Base-by-base conservation (phyloP, 2,888 invertebrate species). In the Liodrosophila aerea region DNA sequence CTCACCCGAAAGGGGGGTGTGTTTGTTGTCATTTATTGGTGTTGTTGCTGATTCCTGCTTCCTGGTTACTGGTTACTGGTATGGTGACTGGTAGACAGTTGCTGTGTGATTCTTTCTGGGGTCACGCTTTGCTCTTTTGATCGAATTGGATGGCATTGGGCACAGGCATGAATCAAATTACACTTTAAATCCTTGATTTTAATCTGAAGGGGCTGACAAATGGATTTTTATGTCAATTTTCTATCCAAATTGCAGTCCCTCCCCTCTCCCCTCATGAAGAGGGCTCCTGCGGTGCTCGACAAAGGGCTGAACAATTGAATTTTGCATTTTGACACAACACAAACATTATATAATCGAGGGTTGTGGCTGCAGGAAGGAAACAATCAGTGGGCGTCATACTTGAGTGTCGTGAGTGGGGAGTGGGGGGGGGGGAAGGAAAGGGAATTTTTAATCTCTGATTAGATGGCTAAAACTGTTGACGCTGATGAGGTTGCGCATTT, bases 111-210 rank as follows among this genome's bases (percentile, higher is more conserved):
- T 76, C 5, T 82, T 78, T 77, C 73, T 78, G 76, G 71, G 81
- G 73, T 76, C 82, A 85, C 85, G 85, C 85, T 85, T 76, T 86
- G 85, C 85, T 76, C 80, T 85, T 83, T 85, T 83, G 73, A 83
- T 80, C 61, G 73, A 60, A 53, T 51, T 30, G 30, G 39, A 12
- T 16, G 34, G 29, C 53, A 52, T 41, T 57, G 49, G 56, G 40
- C 52, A 44, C 64, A 60, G 57, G 76, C 78, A 84, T 88, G 88
- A 86, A 87, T 88, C 88, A 88, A 88, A 88, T 88, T 88, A 88
- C 88, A 86, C 76, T 88, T 88, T 86, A 88, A 88, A 84, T 87
- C 88, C 87, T 88, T 86, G 87, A 88, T 87, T 87, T 84, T 87
- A 86, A 86, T 86, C 87, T 86, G 86, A 87, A 85, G 87, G 87